phyloP scores from a whole-genome alignment of 2,113 vertebrate species.

The Stomatorhinus ivindoensis region DNA sequence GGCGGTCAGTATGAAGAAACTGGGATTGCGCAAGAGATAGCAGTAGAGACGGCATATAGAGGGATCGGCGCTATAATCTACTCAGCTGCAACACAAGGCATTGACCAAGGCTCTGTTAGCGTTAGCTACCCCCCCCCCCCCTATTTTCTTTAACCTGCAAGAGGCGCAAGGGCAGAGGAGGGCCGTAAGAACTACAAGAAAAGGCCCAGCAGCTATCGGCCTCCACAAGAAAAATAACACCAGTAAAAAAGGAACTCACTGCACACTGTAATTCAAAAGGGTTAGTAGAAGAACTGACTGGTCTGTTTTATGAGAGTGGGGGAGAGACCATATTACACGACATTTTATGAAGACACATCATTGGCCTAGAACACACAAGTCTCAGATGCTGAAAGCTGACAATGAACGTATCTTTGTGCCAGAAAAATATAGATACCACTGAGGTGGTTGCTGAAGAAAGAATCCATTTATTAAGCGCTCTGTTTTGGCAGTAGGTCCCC shows the following conservation, averaged over 20 bases:
- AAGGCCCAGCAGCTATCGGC: slow-evolving; percentile 32
- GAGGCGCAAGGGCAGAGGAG: slow-evolving; percentile 10
- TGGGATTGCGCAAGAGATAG: not conserved
- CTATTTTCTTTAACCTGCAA: slow-evolving; percentile 21
- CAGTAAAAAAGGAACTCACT: not conserved
- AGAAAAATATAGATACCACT: not conserved
- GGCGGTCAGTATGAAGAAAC: not conserved
- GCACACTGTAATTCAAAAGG: not conserved
- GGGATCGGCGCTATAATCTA: slow-evolving; percentile 12
- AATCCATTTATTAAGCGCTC: not conserved
- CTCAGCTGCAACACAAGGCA: slow-evolving; percentile 14
- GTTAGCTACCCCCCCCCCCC: slow-evolving; percentile 18
- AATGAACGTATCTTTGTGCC: not conserved
- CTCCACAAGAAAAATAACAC: not conserved
- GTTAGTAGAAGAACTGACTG: slow-evolving; percentile 10
- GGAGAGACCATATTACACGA: not conserved
- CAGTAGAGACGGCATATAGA: not conserved
- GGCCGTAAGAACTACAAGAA: slow-evolving; percentile 49
- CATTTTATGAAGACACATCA: not conserved
- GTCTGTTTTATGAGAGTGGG: not conserved
- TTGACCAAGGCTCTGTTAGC: slow-evolving; percentile 25
- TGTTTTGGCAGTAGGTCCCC: not conserved
- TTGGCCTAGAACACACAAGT: not conserved
- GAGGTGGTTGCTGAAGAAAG: not conserved
- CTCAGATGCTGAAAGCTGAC: not conserved